Evolutionary conservation across 1,140 invertebrate genomes (phyloP).

Genomic region (Mactra quadrangularis): DNA sequence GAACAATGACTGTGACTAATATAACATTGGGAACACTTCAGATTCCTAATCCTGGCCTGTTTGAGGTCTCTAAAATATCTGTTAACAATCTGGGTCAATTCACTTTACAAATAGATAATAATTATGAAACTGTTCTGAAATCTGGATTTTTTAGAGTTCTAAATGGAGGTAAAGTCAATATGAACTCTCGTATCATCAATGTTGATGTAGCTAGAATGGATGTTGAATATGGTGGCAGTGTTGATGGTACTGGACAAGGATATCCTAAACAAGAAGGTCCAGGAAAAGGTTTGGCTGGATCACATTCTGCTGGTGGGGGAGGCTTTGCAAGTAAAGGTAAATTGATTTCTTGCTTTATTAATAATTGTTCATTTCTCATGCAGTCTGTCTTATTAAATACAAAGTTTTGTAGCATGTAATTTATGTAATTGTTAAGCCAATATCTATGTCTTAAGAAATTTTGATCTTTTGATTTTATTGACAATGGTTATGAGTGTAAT

Average conservation of each 20-base stretch:
- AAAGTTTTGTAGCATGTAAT: no score
- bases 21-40: constrained; percentile 49
- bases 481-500: no score
- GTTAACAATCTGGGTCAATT: constrained; percentile 70
- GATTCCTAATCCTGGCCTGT: constrained; percentile 61
- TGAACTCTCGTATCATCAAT: constrained; percentile 41
- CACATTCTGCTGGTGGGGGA: constrained; percentile 66
- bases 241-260: constrained; percentile 70
- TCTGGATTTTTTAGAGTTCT: constrained; percentile 62
- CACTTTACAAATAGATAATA: constrained; percentile 61
- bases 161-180: constrained; percentile 67
- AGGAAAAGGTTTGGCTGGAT: constrained; percentile 57
- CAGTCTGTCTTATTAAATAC: no score
- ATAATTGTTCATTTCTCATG: no score
- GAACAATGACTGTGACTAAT: constrained; percentile 60
- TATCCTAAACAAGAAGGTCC: constrained; percentile 59
- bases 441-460: no score
- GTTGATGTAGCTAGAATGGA: constrained; percentile 59
- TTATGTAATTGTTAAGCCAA: no score
- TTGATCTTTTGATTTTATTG: no score
- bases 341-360: background rate
- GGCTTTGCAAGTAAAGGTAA: constrained; percentile 71
- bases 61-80: constrained; percentile 63
- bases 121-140: constrained; percentile 49
- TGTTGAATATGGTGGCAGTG: constrained; percentile 65